phyloP scores from a whole-genome alignment of 2,113 vertebrate genomes.

The Brachionichthys hirsutus region DNA sequence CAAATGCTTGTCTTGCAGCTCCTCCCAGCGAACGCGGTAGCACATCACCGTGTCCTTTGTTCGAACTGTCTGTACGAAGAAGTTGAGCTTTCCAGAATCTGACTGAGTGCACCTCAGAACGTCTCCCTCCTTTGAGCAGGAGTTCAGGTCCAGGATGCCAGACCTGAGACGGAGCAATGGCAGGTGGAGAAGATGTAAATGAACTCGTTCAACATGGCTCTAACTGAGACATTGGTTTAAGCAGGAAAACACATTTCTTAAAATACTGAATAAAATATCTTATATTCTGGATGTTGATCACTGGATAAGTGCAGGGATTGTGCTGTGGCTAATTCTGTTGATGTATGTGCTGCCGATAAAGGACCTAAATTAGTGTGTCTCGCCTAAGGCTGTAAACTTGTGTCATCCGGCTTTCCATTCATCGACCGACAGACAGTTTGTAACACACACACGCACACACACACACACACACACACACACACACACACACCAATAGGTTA shows the following conservation, averaged over 20 bases:
- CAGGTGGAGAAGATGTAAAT: slow-evolving; percentile 6
- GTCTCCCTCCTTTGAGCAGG: slow-evolving; percentile 84
- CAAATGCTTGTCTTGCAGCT: slow-evolving; percentile 67
- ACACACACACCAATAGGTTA: too few relatives aligned
- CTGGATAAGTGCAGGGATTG: slow-evolving; percentile 8
- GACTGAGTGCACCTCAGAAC: slow-evolving; percentile 84
- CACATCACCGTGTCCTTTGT: slow-evolving; percentile 91
- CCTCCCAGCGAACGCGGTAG: slow-evolving; percentile 95
- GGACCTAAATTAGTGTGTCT: slow-evolving; percentile 32
- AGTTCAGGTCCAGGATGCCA: slow-evolving; percentile 86
- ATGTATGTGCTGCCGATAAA: slow-evolving; percentile 25
- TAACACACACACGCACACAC: too few relatives aligned
- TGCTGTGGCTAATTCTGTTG: slow-evolving; percentile 14
- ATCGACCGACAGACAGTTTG: too few relatives aligned
- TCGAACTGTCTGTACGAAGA: slow-evolving; percentile 90
- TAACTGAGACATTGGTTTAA: background rate
- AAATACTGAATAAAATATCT: background rate
- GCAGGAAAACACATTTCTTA: too few relatives aligned
- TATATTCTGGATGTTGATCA: background rate
- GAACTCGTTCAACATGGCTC: background rate
- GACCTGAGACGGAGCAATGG: slow-evolving; percentile 67
- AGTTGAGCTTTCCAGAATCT: slow-evolving; percentile 81
- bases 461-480: too few relatives aligned
- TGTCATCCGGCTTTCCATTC: slow-evolving; percentile 37
- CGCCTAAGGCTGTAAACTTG: slow-evolving; percentile 48